These are phyloP conservation scores for Felis chaus DNA, from an alignment of 2,113 vertebrate species.

Conservation along the genomic window DNA sequence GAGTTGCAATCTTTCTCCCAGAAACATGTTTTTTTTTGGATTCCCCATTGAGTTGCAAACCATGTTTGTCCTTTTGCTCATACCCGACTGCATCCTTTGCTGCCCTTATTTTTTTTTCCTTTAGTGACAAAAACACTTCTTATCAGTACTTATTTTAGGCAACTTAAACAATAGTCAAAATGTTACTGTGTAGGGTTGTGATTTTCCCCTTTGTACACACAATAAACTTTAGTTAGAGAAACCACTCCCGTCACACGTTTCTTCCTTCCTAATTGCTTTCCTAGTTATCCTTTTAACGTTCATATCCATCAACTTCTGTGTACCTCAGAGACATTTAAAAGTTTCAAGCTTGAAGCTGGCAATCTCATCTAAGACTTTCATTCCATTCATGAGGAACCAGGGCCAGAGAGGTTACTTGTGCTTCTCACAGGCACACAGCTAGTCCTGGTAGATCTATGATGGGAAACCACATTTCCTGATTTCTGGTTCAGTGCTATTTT, in stretches of 20 bases:
- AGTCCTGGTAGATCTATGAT: no score
- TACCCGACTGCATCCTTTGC: background rate
- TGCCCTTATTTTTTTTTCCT: background rate
- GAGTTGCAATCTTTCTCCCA: background rate
- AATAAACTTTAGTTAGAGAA: background rate
- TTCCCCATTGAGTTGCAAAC: background rate
- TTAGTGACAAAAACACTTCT: background rate
- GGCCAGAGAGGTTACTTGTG: background rate
- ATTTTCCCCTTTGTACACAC: background rate
- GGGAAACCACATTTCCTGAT: background rate
- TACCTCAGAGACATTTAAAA: background rate
- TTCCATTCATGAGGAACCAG: background rate
- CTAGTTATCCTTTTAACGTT: no score
- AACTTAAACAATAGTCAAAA: background rate
- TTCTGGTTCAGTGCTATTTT: background rate
- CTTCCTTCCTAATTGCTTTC: background rate
- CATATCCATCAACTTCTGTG: background rate
- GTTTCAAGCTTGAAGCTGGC: background rate
- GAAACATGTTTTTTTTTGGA: background rate
- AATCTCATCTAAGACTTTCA: background rate
- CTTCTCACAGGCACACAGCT: background rate
- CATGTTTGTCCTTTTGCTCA: background rate
- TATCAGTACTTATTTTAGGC: background rate
- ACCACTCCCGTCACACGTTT: background rate
- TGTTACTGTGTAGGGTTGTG: background rate